A percentile compares a stretch with the other conserved stretches of the same genome.
These are phyloP conservation scores for Apodemia hepburni DNA, from an alignment of 2,888 invertebrate species.

Conservation along the genomic window DNA sequence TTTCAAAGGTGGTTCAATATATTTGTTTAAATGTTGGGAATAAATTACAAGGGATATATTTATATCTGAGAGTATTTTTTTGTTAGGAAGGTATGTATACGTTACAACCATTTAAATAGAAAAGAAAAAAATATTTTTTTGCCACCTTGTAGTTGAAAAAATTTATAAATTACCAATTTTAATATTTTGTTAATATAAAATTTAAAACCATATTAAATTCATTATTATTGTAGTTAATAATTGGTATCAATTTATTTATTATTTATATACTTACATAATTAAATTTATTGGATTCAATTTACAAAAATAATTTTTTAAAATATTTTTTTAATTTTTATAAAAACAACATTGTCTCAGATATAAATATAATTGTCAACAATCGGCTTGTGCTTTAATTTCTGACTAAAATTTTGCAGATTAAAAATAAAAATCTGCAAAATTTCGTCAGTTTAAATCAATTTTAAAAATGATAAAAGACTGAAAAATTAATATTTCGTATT, in stretches of 20 bases:
- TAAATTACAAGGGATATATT: constrained; percentile 12
- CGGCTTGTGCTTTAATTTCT: constrained; percentile 9
- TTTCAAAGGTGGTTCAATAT: background rate
- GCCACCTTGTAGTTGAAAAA: too few relatives aligned
- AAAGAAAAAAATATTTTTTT: too few relatives aligned
- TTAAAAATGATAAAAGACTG: background rate
- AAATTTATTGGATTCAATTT: too few relatives aligned
- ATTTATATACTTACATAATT: too few relatives aligned
- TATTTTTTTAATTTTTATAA: too few relatives aligned
- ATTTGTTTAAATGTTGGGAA: constrained; percentile 12
- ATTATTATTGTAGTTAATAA: too few relatives aligned
- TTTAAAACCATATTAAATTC: too few relatives aligned
- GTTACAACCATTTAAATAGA: too few relatives aligned
- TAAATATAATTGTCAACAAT: constrained; percentile 12
- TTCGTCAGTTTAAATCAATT: constrained; percentile 5
- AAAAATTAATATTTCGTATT: constrained; percentile 10
- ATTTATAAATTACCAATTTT: too few relatives aligned
- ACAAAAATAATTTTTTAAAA: too few relatives aligned
- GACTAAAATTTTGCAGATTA: constrained; percentile 1
- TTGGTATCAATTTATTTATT: too few relatives aligned
- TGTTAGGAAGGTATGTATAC: background rate
- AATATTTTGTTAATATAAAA: too few relatives aligned
- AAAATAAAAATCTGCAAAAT: constrained; percentile 6
- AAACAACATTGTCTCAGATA: background rate
- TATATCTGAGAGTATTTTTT: constrained; percentile 7